These are phyloP conservation scores for Ptychobarbus kaznakovi DNA, from an alignment of 2,797 vertebrate genomes.

Conservation along the genomic window DNA sequence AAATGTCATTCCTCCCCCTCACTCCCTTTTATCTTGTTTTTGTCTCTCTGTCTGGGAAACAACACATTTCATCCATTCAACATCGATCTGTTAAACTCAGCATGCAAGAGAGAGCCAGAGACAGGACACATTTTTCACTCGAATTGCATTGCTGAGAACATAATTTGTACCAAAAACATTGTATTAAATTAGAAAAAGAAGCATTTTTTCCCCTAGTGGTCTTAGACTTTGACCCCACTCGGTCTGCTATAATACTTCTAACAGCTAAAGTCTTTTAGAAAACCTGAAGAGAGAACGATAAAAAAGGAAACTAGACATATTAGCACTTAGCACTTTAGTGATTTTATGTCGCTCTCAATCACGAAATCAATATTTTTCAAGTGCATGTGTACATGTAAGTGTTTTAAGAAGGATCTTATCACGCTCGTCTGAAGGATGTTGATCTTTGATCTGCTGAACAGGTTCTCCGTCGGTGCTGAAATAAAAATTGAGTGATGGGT, in stretches of 20 bases:
- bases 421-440: conserved; percentile 13
- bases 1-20: conserved; percentile 54
- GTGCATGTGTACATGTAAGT: conserved; percentile 23
- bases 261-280: not conserved
- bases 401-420: conserved; percentile 33
- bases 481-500: not conserved
- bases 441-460: conserved; percentile 24
- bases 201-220: not conserved
- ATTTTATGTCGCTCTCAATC: conserved; percentile 35
- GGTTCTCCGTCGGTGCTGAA: not conserved
- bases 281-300: conserved; percentile 2
- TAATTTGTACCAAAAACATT: not conserved
- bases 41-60: conserved; percentile 31
- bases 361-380: conserved; percentile 36
- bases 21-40: conserved; percentile 38
- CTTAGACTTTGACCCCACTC: not conserved
- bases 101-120: conserved; percentile 14
- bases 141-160: conserved; percentile 2
- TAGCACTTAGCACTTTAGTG: conserved; percentile 48
- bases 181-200: not conserved
- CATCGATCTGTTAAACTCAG: conserved; percentile 38
- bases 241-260: not conserved
- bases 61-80: conserved; percentile 48
- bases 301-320: conserved; percentile 15
- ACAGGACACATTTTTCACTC: not conserved